These are phyloP conservation scores for Sphyrna mokarran DNA, from an alignment of 2,113 vertebrate genomes.

Conservation along the genomic window DNA sequence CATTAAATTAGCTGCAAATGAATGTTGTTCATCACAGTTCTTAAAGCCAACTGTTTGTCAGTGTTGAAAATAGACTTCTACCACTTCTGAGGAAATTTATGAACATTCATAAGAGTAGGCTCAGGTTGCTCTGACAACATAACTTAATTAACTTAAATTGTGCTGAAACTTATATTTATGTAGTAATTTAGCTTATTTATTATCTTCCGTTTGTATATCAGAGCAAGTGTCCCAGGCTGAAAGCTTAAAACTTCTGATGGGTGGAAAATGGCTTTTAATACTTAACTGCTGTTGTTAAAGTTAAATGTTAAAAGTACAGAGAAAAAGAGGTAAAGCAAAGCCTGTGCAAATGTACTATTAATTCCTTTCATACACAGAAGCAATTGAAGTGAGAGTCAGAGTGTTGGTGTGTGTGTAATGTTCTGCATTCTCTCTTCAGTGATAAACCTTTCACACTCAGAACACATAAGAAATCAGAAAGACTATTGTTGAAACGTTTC, in stretches of 20 bases:
- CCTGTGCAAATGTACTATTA: neutral
- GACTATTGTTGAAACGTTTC: neutral
- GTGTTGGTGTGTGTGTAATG: neutral
- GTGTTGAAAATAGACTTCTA: neutral
- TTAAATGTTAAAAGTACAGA: no score
- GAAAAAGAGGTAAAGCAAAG: no score
- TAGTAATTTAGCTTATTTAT: slow-evolving; percentile 20
- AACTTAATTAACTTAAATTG: neutral
- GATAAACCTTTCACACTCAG: neutral
- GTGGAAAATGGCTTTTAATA: neutral
- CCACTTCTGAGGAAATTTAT: neutral
- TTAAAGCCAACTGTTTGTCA: neutral
- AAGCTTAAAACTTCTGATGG: neutral
- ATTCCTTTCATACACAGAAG: neutral
- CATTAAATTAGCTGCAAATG: neutral
- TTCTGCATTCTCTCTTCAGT: neutral
- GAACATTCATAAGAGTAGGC: neutral
- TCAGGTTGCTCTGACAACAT: neutral
- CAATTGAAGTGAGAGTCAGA: neutral
- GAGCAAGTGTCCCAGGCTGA: neutral
- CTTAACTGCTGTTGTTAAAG: neutral
- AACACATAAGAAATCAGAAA: neutral
- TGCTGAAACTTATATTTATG: neutral
- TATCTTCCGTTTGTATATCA: neutral
- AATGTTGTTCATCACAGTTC: neutral